Base-by-base conservation (phyloP, 2,797 vertebrate genomes). In the Synaphobranchus kaupii region DNA sequence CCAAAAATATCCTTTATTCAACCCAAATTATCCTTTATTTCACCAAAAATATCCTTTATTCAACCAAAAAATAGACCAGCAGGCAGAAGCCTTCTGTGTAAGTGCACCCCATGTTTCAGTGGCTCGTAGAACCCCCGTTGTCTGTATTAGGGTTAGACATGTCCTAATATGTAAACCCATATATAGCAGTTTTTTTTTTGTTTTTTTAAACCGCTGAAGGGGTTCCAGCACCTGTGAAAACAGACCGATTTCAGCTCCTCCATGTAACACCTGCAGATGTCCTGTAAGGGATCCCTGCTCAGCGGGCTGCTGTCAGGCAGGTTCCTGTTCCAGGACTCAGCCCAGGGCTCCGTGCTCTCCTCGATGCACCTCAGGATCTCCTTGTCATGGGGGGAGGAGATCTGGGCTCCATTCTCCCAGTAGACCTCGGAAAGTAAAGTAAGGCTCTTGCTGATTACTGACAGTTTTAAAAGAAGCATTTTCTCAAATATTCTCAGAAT, bases 351-450 rank as follows among this genome's bases (percentile, higher is more conserved):
- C 78, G 96, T 93, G 17, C 96, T 96, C 89, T 98, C 96, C 87
- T 97, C 97, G 82, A 99, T 97, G 50, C 97, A 96, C 54, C 92
- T 93, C 86, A 99, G 93, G 80, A 99, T 97, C 93, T 97, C 97
- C 84, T 97, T 98, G 88, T 99, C 98, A 0, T 98, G 97, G 76
- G 98, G 98, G 0, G 97, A 95, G 3, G 94, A 95, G 90, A 99
- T 98, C 94, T 99, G 98, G 8, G 98, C 97, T 3, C 98, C 98
- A 0, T 96, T 98, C 89, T 97, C 96, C 98, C 98, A 99, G 86
- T 99, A 99, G 81, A 99, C 98, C 98, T 99, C 60, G n/a, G 1
- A 60, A 22, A 60, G 58, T 20, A 22, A 60, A 60, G 22, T 15
- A 60, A 25, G 22, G 58, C 17, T 52, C 7, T 52, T 25, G 22